Evolutionary conservation across 2,888 invertebrate genomes (phyloP).

Genomic region (Catocala sponsa): DNA sequence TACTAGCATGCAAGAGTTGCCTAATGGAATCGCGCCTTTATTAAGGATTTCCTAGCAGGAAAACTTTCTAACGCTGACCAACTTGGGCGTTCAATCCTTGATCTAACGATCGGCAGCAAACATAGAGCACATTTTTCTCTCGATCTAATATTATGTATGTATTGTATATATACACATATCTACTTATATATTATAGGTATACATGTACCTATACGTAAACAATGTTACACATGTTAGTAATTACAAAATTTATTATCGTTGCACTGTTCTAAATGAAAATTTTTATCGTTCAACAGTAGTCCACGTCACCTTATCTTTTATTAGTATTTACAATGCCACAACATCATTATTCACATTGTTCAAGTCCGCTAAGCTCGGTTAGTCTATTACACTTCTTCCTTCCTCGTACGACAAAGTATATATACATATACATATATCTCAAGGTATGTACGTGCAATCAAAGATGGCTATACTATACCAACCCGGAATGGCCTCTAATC

Average conservation of each 20-base stretch:
- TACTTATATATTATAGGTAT: too few species aligned
- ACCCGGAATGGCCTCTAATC: slow-evolving; percentile 42
- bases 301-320: background rate
- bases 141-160: too few species aligned
- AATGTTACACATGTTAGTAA: slow-evolving; percentile 11
- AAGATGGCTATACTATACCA: slow-evolving; percentile 28
- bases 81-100: too few species aligned
- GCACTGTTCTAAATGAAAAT: background rate
- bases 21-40: too few species aligned
- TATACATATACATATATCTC: slow-evolving; percentile 16
- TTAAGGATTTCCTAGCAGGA: too few species aligned
- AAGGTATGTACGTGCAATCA: slow-evolving; percentile 15
- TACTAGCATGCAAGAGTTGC: too few species aligned
- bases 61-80: too few species aligned
- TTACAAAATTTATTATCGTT: background rate
- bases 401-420: slow-evolving; percentile 15
- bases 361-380: background rate
- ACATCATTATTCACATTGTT: background rate
- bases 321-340: background rate
- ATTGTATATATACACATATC: too few species aligned
- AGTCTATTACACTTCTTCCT: slow-evolving; percentile 27
- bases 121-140: too few species aligned
- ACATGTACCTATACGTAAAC: background rate
- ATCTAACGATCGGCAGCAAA: too few species aligned
- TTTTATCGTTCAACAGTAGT: background rate